Evolutionary conservation across 2,888 invertebrate species (phyloP), one percentile per base, ranked within the genome.

Genomic region (Trachelus stipa): DNA sequence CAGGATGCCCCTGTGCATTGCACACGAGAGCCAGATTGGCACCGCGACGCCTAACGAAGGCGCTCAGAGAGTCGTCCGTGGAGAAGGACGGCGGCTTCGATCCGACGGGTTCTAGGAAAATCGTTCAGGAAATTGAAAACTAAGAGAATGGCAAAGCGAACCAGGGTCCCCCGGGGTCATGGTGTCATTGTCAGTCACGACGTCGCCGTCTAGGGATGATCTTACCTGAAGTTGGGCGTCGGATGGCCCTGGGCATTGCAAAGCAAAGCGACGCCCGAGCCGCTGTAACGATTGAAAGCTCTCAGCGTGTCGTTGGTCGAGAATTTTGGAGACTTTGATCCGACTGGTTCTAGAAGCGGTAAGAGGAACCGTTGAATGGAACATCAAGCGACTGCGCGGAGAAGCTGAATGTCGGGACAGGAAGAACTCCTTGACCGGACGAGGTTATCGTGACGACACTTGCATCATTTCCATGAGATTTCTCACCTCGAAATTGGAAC

Each of bases 1-100:
- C 94, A 75, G 95, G 96, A 92, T 93, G 95, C 77, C 94, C 95
- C 91, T 95, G 95, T 82, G 95, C 95, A 92, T 94, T 85, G 89
- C 90, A 85, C 85, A 89, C 78, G 86, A 90, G 80, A 86, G 89
- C 84, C 89, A 90, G 85, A 83, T 89, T 83, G 88, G 88, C 81
- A 85, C 87, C 83, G 89, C 88, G 81, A 83, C 90, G 88, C 87
- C 91, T 85, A 82, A 93, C 90, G 89, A 95, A 95, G 74, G 94
- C 93, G 88, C 93, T 94, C 82, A 93, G 92, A 91, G 93, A 94
- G 83, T 94, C 93, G 83, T 95, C 94, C 81, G 92, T 93, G 76
- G 94, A 94, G 88, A 94, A 94, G 87, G 94, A 94, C 84, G 95
- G 95, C 78, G 94, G 93, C 88, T 95, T 95, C 81, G 94, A 93